phyloP scores from a whole-genome alignment of 1,140 invertebrate species.

The Orussus abietinus region DNA sequence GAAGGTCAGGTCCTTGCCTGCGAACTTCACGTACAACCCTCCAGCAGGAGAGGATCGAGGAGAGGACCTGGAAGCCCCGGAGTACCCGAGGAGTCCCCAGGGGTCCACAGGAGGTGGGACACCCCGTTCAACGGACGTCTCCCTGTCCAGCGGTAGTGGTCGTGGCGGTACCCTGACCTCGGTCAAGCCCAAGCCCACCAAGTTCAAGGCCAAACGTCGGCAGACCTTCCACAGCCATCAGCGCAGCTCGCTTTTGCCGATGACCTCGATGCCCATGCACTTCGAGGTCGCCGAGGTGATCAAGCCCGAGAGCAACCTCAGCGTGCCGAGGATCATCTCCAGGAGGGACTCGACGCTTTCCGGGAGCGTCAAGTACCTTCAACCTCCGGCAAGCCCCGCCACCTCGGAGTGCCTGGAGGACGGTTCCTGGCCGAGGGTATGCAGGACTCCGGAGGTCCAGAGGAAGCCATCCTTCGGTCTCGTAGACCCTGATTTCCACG shows the following conservation, averaged over 20 bases:
- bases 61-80: conserved; percentile 34
- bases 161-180: conserved; percentile 28
- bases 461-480: too few relatives aligned
- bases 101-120: too few relatives aligned
- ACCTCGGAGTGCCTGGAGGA: conserved; percentile 25
- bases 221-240: conserved; percentile 50
- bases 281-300: conserved; percentile 47
- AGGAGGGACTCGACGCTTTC: conserved; percentile 22
- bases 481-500: too few relatives aligned
- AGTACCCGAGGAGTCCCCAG: too few relatives aligned
- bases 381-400: not conserved
- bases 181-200: conserved; percentile 30
- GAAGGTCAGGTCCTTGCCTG: conserved; percentile 64
- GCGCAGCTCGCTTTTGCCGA: conserved; percentile 16
- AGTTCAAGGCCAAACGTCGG: conserved; percentile 44
- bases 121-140: too few relatives aligned
- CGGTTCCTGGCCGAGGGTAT: conserved; percentile 31
- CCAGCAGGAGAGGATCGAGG: conserved; percentile 37
- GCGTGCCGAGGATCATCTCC: conserved; percentile 44
- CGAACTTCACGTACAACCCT: conserved; percentile 68
- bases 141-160: too few relatives aligned
- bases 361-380: conserved; percentile 20
- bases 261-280: conserved; percentile 36
- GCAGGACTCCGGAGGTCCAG: conserved; percentile 21
- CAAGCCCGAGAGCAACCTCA: conserved; percentile 43